Base-by-base conservation (phyloP, 2,113 vertebrate genomes). In the Odocoileus virginianus region DNA sequence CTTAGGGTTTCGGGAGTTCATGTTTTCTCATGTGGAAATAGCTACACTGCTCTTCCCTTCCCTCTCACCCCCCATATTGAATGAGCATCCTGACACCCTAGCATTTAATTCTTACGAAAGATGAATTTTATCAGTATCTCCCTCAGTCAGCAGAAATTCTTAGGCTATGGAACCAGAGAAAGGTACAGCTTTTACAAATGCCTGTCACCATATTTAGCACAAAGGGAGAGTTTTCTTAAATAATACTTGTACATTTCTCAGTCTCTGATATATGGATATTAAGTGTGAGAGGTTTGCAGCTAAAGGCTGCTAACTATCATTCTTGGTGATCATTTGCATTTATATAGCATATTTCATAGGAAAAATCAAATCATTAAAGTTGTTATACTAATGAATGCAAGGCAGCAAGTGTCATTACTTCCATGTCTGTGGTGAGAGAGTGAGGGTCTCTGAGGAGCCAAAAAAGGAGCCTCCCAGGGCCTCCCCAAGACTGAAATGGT, bases 321-420 rank as follows among this genome's bases (percentile, higher is more conserved):
- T 91, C 71, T 84, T n/a, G 52, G 47, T 45, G 84, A 96, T 97
- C 36, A 95, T 97, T 94, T 98, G 98, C 97, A 97, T 97, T 97
- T 97, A 95, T 85, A 97, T 95, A 95, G 71, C 30, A 89, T 61
- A 33, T 97, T 97, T 97, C 96, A 93, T 87, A 95, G 67, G 47
- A 97, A 50, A 86, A 97, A 97, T 94, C 61, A 97, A 97, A 96
- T 93, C 93, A 93, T 96, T 97, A 97, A 93, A 76, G 52, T 89
- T 89, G 96, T 97, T 95, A 97, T 83, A 93, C 91, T 97, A 97
- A 97, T 96, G 83, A 97, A 96, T 93, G 78, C 71, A 87, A 95
- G 55, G 52, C 12, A 0, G 61, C 45, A 87, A 91, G 86, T 83
- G 47, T 79, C 91, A 95, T 95, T 97, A 89, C 71, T 36, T 97